Evolutionary conservation across 2,797 vertebrate genomes (phyloP).

Genomic region (Lerista edwardsae): DNA sequence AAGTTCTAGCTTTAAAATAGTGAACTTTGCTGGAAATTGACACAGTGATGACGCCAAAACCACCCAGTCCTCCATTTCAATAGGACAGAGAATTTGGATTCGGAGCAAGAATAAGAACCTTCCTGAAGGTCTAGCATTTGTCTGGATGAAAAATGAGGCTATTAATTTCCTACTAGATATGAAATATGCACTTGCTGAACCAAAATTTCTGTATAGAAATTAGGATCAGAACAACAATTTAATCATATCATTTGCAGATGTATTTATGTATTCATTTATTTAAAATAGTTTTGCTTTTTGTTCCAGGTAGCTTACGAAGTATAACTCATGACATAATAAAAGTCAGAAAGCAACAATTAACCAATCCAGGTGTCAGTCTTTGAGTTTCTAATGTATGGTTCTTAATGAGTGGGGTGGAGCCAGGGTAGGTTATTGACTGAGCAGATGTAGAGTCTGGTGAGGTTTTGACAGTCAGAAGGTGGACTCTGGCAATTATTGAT

Average conservation of each 20-base stretch:
- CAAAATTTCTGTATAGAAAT: neutral
- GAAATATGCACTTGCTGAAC: neutral
- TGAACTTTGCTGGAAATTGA: constrained; percentile 15
- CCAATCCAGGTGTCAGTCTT: neutral
- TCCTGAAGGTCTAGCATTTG: neutral
- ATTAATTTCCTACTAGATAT: neutral
- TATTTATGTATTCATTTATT: neutral
- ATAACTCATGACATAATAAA: neutral
- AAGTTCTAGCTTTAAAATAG: neutral
- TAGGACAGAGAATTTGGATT: neutral
- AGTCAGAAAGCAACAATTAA: neutral
- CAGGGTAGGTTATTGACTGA: neutral
- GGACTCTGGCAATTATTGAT: neutral
- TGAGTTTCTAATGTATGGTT: neutral
- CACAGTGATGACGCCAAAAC: neutral
- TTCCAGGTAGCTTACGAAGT: neutral
- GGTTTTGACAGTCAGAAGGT: neutral
- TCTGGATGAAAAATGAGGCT: neutral
- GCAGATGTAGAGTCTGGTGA: neutral
- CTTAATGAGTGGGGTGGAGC: too few species aligned
- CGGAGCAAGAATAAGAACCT: neutral
- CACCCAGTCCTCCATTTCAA: neutral
- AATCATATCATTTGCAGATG: neutral
- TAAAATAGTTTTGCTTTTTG: neutral
- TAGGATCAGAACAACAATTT: neutral